Base-by-base conservation (phyloP, 2,797 vertebrate genomes). In the Nothura maculosa region DNA sequence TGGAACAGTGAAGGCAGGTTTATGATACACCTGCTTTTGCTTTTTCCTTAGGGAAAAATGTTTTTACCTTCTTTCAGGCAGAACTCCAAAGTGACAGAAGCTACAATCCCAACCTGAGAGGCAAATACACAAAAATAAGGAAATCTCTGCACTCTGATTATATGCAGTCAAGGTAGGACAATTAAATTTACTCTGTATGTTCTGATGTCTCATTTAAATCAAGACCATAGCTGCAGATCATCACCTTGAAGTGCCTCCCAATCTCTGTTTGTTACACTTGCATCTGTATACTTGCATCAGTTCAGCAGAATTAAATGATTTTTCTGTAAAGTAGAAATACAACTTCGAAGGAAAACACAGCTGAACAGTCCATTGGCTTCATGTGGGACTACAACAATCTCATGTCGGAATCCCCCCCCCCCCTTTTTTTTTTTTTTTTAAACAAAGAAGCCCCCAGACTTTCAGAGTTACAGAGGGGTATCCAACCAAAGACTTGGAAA, bases 181-280 rank as follows among this genome's bases (percentile, higher is more conserved):
- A 94, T 94, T 97, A 97, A 87, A 97, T 97, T 95, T 88, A 95
- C 92, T 97, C 92, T 90, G 61, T 96, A 93, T 97, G 94, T 97
- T 96, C 90, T 94, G 86, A 87, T 94, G 74, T 94, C 95, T 94
- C 85, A 92, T 96, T 97, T 97, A 95, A 97, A 96, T 97, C 93
- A 97, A 93, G 95, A 92, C 93, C 79, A 11, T 78, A 67, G 95
- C 90, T 94, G 83, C 63, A 87, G 82, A 93, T 93, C 81, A 96
- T 92, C 88, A 88, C 91, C 54, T 66, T 82, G 55, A 90, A 81
- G 80, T 96, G 91, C 73, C 43, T 96, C 81, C 74, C 70, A 86
- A 16, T 61, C 61, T 87, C 83, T 81, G 38, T 90, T 97, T 90
- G 86, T 85, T 94, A 87, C 68, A 94, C 81, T 93, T 96, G 94